Evolutionary conservation across 2,888 invertebrate species (phyloP).

Genomic region (Zele albiditarsus): DNA sequence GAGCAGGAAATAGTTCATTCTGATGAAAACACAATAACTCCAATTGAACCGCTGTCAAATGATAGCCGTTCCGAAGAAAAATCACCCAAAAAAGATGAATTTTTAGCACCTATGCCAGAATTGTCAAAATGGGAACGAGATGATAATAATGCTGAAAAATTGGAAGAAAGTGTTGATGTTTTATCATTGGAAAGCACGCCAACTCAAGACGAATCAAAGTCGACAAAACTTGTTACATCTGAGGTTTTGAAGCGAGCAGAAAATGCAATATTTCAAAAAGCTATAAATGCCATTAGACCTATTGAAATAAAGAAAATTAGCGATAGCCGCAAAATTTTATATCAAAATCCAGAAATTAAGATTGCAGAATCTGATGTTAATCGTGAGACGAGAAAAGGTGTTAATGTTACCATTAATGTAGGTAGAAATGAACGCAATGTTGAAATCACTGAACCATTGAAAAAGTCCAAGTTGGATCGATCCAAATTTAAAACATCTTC

Average conservation of each 20-base stretch:
- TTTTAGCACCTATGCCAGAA: slow-evolving; percentile 84
- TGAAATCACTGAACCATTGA: slow-evolving; percentile 66
- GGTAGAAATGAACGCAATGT: slow-evolving; percentile 69
- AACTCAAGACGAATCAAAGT: slow-evolving; percentile 63
- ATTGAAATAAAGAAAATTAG: slow-evolving; percentile 85
- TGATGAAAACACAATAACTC: slow-evolving; percentile 47
- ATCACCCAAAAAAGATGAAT: slow-evolving; percentile 74
- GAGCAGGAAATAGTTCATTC: not conserved
- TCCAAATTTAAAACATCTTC: slow-evolving; percentile 65
- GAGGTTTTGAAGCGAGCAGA: slow-evolving; percentile 93
- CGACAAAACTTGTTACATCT: slow-evolving; percentile 82
- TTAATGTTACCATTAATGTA: slow-evolving; percentile 69
- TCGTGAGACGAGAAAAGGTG: slow-evolving; percentile 64
- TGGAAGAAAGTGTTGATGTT: slow-evolving; percentile 72
- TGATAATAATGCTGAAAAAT: slow-evolving; percentile 63
- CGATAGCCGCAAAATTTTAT: slow-evolving; percentile 80
- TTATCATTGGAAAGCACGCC: slow-evolving; percentile 69
- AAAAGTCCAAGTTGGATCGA: slow-evolving; percentile 66
- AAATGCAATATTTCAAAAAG: slow-evolving; percentile 92
- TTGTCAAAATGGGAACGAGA: slow-evolving; percentile 93
- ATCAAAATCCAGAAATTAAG: slow-evolving; percentile 73
- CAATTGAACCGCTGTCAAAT: slow-evolving; percentile 37
- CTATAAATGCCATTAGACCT: slow-evolving; percentile 85
- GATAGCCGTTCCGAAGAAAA: slow-evolving; percentile 28
- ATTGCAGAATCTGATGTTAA: slow-evolving; percentile 53